phyloP scores from a whole-genome alignment of 2,888 invertebrate species.

The Lottia gigantea region DNA sequence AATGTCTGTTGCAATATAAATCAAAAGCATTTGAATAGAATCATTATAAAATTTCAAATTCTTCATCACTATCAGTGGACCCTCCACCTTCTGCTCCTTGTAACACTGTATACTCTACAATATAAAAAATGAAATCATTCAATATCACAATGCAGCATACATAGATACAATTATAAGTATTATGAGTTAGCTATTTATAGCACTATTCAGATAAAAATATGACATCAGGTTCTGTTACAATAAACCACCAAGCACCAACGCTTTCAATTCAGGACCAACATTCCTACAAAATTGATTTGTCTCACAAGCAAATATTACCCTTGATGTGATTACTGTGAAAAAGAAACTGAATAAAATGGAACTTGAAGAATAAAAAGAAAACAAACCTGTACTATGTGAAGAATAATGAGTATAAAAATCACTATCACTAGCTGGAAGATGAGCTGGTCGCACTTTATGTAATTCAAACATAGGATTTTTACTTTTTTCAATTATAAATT shows the following conservation, averaged over 20 bases:
- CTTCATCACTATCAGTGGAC: constrained; percentile 50
- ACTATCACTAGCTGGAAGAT: constrained; percentile 63
- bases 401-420: constrained; percentile 37
- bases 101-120: constrained; percentile 41
- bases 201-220: no score
- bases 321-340: no score
- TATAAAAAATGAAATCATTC: constrained; percentile 14
- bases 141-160: background rate
- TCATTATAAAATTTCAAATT: constrained; percentile 43
- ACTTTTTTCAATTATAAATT: constrained; percentile 77
- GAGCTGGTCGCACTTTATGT: constrained; percentile 79
- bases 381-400: constrained; percentile 32
- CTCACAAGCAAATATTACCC: no score
- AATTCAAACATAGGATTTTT: constrained; percentile 84
- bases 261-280: no score
- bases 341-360: no score
- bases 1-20: no score
- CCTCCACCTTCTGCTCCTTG: constrained; percentile 29
- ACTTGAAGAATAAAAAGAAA: no score
- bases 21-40: background rate
- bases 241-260: no score
- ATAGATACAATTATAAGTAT: no score
- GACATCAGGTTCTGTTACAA: no score
- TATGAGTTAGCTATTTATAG: no score
- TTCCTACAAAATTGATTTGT: no score